phyloP scores from a whole-genome alignment of 64 coral and sea anemone species.

The Hydrozoanthus tunicans region DNA sequence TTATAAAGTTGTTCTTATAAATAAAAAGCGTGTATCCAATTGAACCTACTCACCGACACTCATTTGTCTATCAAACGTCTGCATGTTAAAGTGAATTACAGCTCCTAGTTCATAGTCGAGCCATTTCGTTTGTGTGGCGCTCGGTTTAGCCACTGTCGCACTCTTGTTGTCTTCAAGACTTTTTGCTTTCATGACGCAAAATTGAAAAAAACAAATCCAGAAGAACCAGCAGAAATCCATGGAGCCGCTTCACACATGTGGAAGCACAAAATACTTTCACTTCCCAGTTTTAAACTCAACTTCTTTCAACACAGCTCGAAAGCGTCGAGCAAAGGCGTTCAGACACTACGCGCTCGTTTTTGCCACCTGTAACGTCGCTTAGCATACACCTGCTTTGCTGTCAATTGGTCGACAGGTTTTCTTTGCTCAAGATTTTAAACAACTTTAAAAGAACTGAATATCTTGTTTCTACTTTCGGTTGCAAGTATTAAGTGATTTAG shows the following conservation, averaged over 20 bases:
- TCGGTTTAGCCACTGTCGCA: slow-evolving; percentile 6
- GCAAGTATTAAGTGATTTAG: no score
- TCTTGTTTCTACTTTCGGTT: no score
- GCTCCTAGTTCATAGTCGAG: slow-evolving; percentile 42
- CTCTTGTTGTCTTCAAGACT: neutral
- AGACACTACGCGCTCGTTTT: no score
- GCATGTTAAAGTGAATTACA: slow-evolving; percentile 58
- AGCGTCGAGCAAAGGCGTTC: neutral
- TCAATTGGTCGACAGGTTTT: no score
- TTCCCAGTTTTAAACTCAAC: neutral
- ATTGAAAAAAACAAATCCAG: neutral
- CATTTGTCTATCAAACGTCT: slow-evolving; percentile 45
- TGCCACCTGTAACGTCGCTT: no score
- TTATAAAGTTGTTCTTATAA: no score
- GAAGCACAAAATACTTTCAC: no score
- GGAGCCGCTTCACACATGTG: neutral
- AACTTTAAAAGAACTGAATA: no score
- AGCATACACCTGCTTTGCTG: no score
- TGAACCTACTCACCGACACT: slow-evolving; percentile 34
- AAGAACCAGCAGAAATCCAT: neutral
- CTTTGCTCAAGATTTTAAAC: no score
- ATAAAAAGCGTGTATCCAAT: no score
- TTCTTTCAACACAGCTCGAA: neutral
- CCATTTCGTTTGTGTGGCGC: slow-evolving; percentile 36
- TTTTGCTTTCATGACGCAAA: neutral